Conservation (phyloP, 2,113 vertebrate species). For the Sus scrofa region DNA sequence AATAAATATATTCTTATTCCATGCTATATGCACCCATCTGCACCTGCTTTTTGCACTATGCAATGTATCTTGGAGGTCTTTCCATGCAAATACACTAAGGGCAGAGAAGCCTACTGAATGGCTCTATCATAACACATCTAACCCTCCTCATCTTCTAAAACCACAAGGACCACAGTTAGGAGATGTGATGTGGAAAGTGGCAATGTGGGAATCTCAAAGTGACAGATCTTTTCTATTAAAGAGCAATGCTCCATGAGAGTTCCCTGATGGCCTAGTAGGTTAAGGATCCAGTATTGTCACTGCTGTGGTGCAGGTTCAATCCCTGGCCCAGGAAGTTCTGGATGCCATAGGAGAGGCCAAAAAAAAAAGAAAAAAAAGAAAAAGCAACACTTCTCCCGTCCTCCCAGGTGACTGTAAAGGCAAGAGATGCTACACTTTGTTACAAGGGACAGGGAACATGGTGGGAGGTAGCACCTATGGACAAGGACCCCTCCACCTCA, state of each 20-base stretch:
- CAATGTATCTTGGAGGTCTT: not conserved
- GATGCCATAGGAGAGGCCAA: no score
- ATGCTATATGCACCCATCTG: not conserved
- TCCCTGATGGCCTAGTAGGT: no score
- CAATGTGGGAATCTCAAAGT: not conserved
- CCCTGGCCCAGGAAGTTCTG: no score
- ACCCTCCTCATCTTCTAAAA: not conserved
- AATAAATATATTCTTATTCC: not conserved
- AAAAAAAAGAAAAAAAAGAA: no score
- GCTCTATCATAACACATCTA: not conserved
- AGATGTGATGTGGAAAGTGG: not conserved
- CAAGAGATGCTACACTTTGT: not conserved
- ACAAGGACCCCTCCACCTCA: not conserved
- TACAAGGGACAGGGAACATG: not conserved
- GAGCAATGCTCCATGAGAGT: not conserved
- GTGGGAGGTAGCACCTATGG: accelerated
- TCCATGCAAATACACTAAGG: not conserved
- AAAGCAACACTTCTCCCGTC: not conserved
- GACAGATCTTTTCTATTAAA: not conserved
- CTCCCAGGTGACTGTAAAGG: not conserved
- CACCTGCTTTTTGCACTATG: not conserved
- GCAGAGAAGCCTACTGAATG: not conserved
- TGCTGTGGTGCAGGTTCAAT: no score
- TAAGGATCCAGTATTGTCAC: no score
- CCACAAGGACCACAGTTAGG: not conserved